A percentile compares a stretch with the other conserved stretches of the same genome.
Evolutionary conservation across 1,140 invertebrate genomes (phyloP).

Genomic region (Drosophila arizonae): DNA sequence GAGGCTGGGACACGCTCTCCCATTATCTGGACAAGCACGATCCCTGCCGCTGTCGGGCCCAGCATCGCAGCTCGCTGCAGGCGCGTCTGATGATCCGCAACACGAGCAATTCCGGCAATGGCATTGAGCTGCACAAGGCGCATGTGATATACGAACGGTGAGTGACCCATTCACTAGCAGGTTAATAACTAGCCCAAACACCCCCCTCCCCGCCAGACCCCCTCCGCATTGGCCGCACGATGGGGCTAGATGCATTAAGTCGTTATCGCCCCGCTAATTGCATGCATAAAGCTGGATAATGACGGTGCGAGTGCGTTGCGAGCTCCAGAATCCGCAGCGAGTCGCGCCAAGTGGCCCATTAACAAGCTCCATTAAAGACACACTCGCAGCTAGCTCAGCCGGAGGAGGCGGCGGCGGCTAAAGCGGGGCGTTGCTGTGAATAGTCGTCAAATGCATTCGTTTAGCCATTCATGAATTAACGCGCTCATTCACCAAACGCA

Average conservation of each 20-base stretch:
- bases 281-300: slow-evolving; percentile 54
- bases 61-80: slow-evolving; percentile 86
- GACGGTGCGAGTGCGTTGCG: not conserved
- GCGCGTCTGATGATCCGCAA: slow-evolving; percentile 85
- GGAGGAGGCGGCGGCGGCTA: not conserved
- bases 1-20: slow-evolving; percentile 98
- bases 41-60: slow-evolving; percentile 94
- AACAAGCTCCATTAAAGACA: slow-evolving; percentile 20
- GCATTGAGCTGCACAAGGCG: slow-evolving; percentile 89
- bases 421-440: not conserved
- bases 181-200: slow-evolving; percentile 1
- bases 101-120: slow-evolving; percentile 85
- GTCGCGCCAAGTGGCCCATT: slow-evolving; percentile 36
- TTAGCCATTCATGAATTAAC: not conserved
- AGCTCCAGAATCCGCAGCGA: slow-evolving; percentile 10
- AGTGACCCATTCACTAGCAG: slow-evolving; percentile 32
- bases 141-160: slow-evolving; percentile 93
- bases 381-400: not conserved
- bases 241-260: slow-evolving; percentile 46
- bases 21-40: slow-evolving; percentile 98
- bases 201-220: not conserved
- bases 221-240: no score
- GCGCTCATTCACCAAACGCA: slow-evolving; percentile 2
- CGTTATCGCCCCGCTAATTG: slow-evolving; percentile 57
- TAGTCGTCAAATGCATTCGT: not conserved